A percentile compares a stretch with the other conserved stretches of the same genome.
Conservation (phyloP, 2,888 invertebrate genomes). For the Mimas tiliae region DNA sequence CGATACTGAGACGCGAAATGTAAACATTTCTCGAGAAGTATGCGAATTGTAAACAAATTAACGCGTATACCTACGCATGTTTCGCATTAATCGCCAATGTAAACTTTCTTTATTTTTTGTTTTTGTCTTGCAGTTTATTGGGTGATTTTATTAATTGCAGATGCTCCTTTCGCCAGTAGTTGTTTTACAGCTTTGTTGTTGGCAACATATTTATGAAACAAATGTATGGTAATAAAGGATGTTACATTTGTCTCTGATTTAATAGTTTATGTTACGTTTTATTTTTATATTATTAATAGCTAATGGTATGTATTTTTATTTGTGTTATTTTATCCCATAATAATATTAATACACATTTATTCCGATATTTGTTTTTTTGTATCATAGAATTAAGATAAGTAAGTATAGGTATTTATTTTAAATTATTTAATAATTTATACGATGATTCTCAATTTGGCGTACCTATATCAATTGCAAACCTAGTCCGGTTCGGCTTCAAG, state of each 20-base stretch:
- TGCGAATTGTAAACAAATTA: conserved; percentile 76
- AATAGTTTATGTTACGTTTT: background rate
- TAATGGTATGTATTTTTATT: too few relatives aligned
- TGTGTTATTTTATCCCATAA: too few relatives aligned
- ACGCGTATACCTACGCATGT: conserved; percentile 54
- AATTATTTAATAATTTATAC: too few relatives aligned
- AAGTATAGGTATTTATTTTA: too few relatives aligned
- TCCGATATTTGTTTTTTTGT: too few relatives aligned
- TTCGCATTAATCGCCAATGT: conserved; percentile 53
- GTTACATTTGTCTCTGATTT: background rate
- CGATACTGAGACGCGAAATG: conserved; percentile 62
- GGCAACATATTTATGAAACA: background rate
- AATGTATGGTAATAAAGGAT: background rate
- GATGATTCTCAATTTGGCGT: too few relatives aligned
- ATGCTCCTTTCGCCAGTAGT: conserved; percentile 4
- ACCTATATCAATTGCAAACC: too few relatives aligned
- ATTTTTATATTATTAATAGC: background rate
- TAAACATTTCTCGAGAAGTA: conserved; percentile 67
- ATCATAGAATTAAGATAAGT: too few relatives aligned
- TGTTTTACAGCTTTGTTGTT: conserved; percentile 2
- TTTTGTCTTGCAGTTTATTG: conserved; percentile 45
- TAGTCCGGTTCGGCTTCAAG: too few relatives aligned
- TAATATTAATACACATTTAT: too few relatives aligned
- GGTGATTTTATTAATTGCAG: conserved; percentile 48
- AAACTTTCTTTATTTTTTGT: conserved; percentile 59